Conservation (phyloP, 2,797 vertebrate genomes). For the Gallinago solitaria region DNA sequence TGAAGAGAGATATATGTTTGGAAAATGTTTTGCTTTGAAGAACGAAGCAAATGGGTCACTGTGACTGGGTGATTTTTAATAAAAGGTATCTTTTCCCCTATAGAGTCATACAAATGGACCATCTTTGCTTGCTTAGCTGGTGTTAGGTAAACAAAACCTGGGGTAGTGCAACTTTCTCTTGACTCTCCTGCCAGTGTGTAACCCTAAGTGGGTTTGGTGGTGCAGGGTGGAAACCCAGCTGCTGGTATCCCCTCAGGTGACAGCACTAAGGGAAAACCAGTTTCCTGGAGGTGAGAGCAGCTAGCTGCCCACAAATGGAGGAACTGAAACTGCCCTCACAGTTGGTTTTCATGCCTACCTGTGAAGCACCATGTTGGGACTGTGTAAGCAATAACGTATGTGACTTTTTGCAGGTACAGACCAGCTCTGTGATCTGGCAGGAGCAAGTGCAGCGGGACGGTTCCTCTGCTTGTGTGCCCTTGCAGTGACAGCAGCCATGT, state of each 20-base stretch:
- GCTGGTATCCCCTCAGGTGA: not conserved
- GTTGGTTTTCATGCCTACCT: not conserved
- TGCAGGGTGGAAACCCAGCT: not conserved
- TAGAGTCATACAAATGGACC: not conserved
- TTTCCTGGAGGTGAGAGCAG: not conserved
- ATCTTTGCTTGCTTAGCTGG: not conserved
- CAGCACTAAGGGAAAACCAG: not conserved
- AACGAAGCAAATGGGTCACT: not conserved
- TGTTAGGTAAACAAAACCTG: not conserved
- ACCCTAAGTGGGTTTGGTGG: not conserved
- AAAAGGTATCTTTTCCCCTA: not conserved
- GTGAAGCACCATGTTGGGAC: not conserved
- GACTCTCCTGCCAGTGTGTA: not conserved
- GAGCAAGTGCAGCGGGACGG: fast-evolving
- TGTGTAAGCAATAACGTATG: fast-evolving
- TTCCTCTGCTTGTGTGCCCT: not conserved
- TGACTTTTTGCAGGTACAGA: not conserved
- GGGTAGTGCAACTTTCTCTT: not conserved
- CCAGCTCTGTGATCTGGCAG: not conserved
- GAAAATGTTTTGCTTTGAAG: not conserved
- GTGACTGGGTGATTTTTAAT: not conserved
- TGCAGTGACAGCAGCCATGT: not conserved
- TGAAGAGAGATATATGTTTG: not conserved
- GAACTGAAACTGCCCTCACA: not conserved
- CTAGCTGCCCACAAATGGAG: not conserved